A percentile compares a stretch with the other conserved stretches of the same genome.
Evolutionary conservation across 1,140 invertebrate genomes (phyloP).

Genomic region (Macrosteles quadrilineatus): DNA sequence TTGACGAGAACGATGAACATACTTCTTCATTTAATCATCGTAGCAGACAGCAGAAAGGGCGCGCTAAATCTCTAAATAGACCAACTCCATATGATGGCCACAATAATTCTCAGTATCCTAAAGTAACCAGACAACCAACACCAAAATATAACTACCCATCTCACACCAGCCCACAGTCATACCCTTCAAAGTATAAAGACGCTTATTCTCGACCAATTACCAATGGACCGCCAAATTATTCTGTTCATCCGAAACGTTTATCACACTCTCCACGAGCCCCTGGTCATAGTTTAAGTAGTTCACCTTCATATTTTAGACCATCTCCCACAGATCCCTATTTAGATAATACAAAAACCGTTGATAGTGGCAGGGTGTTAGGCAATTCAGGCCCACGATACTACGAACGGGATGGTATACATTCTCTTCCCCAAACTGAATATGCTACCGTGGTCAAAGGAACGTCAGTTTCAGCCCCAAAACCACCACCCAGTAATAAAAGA

Average conservation of each 20-base stretch:
- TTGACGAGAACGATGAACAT: neutral
- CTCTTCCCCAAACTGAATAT: constrained; percentile 14
- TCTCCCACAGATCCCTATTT: constrained; percentile 17
- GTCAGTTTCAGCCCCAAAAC: neutral
- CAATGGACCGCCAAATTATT: no score
- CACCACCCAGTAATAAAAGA: neutral
- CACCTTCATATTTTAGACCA: neutral
- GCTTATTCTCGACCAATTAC: no score
- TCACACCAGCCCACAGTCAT: no score
- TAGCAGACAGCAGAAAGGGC: neutral
- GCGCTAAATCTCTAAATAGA: neutral
- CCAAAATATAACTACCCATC: no score
- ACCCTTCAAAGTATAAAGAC: no score
- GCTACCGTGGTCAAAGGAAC: neutral
- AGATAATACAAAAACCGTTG: neutral
- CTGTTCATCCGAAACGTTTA: no score
- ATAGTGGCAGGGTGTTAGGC: neutral
- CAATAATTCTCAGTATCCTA: no score
- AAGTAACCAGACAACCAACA: no score
- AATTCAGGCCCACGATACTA: neutral
- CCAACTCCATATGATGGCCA: neutral
- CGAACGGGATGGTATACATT: neutral
- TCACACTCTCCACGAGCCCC: no score
- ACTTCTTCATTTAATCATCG: neutral
- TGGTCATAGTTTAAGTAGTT: no score